Conservation (phyloP, 2,797 vertebrate species). For the Acanthopagrus latus region DNA sequence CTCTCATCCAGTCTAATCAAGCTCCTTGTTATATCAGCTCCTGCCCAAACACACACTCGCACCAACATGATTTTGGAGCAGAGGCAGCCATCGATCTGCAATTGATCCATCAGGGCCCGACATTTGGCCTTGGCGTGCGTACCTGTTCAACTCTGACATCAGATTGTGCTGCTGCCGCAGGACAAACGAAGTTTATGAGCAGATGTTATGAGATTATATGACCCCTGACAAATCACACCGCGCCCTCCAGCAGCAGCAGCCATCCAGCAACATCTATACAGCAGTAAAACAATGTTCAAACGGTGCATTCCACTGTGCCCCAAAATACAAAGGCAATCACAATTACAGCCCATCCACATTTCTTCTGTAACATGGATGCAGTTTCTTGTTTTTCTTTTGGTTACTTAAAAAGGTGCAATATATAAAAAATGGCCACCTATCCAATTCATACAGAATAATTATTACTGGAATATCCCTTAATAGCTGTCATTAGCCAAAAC, state of each 20-base stretch:
- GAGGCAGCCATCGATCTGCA: conserved; percentile 31
- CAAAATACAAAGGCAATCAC: conserved; percentile 1
- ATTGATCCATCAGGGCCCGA: conserved; percentile 23
- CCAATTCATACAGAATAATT: too few relatives aligned
- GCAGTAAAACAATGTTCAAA: conserved; percentile 2
- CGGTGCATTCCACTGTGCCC: conserved; percentile 10
- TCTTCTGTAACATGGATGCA: too few relatives aligned
- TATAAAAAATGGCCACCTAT: too few relatives aligned
- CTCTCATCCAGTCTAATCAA: conserved; percentile 52
- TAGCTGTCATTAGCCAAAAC: too few relatives aligned
- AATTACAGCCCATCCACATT: neutral
- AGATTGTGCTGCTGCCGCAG: conserved; percentile 51
- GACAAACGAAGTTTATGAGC: conserved; percentile 67
- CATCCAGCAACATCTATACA: conserved; percentile 18
- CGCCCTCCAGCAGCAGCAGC: conserved; percentile 19
- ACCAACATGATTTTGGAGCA: conserved; percentile 15
- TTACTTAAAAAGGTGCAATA: too few relatives aligned
- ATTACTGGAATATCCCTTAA: too few relatives aligned
- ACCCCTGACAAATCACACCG: conserved; percentile 48
- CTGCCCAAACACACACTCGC: conserved; percentile 7
- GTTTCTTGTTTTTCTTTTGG: too few relatives aligned
- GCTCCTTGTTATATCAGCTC: conserved; percentile 40
- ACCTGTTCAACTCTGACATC: conserved; percentile 56
- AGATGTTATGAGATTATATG: conserved; percentile 59
- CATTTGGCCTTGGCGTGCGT: conserved; percentile 39